Conservation (phyloP, 2,113 vertebrate genomes). For the Hippocampus zosterae region DNA sequence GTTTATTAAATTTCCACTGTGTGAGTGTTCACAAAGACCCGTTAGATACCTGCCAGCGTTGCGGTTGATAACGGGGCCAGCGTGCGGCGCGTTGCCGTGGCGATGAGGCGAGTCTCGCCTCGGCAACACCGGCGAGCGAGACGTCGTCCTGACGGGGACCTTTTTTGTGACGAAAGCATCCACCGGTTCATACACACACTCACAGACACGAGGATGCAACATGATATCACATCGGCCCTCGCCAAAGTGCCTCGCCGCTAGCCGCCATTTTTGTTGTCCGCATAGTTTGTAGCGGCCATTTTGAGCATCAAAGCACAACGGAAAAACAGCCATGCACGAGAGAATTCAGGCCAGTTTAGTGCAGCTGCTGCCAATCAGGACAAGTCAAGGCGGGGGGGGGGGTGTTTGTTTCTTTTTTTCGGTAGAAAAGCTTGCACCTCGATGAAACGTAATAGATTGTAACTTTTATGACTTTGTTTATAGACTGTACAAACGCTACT, state of each 20-base stretch:
- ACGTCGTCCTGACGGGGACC: conserved; percentile 90
- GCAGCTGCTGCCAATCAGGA: background rate
- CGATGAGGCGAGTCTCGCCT: conserved; percentile 89
- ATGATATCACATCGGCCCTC: background rate
- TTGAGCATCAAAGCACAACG: conserved; percentile 9
- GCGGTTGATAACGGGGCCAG: conserved; percentile 80
- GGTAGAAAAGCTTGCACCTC: background rate
- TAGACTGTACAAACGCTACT: too few species aligned
- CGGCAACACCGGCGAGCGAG: conserved; percentile 88
- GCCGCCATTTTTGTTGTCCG: background rate
- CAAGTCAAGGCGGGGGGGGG: background rate
- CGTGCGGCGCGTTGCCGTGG: conserved; percentile 77
- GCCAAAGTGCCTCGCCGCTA: background rate
- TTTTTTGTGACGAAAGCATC: conserved; percentile 69
- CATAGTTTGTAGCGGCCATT: background rate
- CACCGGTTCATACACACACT: conserved; percentile 39
- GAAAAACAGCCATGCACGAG: conserved; percentile 10
- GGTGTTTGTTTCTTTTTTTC: background rate
- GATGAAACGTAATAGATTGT: background rate
- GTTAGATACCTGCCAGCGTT: conserved; percentile 80
- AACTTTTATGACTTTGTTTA: background rate
- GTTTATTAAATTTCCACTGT: background rate
- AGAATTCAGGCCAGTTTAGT: conserved; percentile 6
- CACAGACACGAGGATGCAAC: background rate
- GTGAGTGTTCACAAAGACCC: background rate